These are phyloP conservation scores for Haemorhous mexicanus DNA, from an alignment of 2,113 vertebrate species.

Conservation along the genomic window DNA sequence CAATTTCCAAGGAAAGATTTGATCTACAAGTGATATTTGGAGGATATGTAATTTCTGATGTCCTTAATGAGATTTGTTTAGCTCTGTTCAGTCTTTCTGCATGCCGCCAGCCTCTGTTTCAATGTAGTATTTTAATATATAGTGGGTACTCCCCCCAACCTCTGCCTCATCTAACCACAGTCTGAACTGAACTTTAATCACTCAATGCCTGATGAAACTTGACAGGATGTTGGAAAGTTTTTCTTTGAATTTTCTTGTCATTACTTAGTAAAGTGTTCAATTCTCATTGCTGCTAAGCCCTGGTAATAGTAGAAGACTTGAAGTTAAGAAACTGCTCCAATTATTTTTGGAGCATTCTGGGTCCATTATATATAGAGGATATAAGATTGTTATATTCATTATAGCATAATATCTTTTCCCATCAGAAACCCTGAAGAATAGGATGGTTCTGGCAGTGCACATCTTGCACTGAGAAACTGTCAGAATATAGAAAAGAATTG, in stretches of 20 bases:
- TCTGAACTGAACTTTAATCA: neutral
- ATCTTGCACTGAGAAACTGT: constrained; percentile 4
- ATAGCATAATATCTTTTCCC: constrained; percentile 1
- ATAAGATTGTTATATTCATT: neutral
- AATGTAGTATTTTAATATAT: neutral
- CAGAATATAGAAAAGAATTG: constrained; percentile 8
- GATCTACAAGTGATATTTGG: neutral
- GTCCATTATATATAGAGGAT: neutral
- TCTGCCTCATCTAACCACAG: neutral
- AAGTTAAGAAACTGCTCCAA: neutral
- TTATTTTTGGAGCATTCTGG: constrained; percentile 33
- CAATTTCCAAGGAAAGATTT: neutral
- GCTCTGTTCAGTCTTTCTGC: neutral
- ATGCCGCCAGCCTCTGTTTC: neutral
- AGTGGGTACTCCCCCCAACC: neutral
- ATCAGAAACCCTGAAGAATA: neutral
- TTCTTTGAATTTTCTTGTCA: neutral
- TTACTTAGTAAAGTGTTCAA: neutral
- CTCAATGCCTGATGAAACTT: neutral
- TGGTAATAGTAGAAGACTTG: neutral
- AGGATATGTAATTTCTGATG: neutral
- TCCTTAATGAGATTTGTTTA: neutral
- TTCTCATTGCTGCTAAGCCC: neutral
- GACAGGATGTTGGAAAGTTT: neutral
- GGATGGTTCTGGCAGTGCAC: neutral